Evolutionary conservation across 1,140 invertebrate genomes (phyloP).

Genomic region (Drosophila persimilis): DNA sequence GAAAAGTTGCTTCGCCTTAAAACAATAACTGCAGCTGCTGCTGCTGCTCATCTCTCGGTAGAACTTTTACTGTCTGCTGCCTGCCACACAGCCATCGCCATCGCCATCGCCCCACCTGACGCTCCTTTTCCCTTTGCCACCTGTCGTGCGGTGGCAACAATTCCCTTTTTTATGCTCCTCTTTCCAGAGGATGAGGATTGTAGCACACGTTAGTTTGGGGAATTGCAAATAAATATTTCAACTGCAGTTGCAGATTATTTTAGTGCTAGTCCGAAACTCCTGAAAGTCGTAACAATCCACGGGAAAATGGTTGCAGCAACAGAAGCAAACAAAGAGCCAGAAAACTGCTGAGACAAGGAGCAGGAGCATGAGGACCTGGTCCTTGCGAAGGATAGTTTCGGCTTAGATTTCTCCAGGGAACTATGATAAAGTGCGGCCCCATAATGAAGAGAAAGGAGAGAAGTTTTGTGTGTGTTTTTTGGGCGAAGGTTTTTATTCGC

Average conservation of each 20-base stretch:
- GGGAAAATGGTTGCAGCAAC: conserved; percentile 24
- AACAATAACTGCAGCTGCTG: conserved; percentile 61
- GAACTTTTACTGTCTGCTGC: conserved; percentile 43
- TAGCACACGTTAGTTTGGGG: conserved; percentile 70
- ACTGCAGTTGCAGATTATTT: conserved; percentile 81
- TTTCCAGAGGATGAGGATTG: conserved; percentile 10
- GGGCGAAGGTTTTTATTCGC: conserved; percentile 8
- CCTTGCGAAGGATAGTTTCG: conserved; percentile 11
- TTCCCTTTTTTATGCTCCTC: conserved; percentile 1
- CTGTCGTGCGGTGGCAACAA: conserved; percentile 7
- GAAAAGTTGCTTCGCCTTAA: conserved; percentile 32
- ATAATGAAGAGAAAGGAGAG: conserved; percentile 51
- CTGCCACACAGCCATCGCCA: background rate
- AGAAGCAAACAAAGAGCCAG: conserved; percentile 36
- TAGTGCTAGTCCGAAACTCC: conserved; percentile 43
- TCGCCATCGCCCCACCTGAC: conserved; percentile 1
- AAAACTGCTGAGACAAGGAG: conserved; percentile 51
- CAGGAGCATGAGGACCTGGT: background rate
- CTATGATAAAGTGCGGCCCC: conserved; percentile 64
- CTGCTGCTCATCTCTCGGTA: conserved; percentile 20
- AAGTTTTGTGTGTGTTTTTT: conserved; percentile 27
- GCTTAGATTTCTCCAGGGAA: conserved; percentile 70
- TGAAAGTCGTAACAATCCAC: conserved; percentile 57
- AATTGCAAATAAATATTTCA: conserved; percentile 82
- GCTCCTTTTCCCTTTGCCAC: conserved; percentile 18